Conservation (phyloP, 2,888 invertebrate species). For the Tetranychus piercei region DNA sequence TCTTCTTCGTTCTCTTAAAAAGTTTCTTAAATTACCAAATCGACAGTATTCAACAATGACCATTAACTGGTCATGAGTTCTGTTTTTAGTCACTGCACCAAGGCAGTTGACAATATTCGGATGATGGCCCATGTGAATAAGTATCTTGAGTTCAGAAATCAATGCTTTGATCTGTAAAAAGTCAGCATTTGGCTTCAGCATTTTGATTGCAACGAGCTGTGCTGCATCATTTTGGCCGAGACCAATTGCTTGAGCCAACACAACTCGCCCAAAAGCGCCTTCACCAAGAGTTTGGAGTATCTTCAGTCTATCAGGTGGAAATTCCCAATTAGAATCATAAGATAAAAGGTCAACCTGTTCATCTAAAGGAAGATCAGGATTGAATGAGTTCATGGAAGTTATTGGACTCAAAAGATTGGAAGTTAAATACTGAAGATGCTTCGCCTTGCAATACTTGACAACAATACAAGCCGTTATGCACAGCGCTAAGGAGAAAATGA, state of each 20-base stretch:
- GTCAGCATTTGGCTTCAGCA: slow-evolving; percentile 67
- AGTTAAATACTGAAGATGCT: slow-evolving; percentile 25
- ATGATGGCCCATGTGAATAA: slow-evolving; percentile 83
- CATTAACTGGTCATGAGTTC: slow-evolving; percentile 67
- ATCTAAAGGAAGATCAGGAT: slow-evolving; percentile 69
- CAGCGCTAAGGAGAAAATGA: no score
- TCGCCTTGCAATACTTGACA: background rate
- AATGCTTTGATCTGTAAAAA: slow-evolving; percentile 64
- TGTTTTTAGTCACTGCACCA: slow-evolving; percentile 79
- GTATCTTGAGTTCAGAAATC: slow-evolving; percentile 79
- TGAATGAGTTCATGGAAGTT: background rate
- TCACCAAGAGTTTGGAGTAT: slow-evolving; percentile 68
- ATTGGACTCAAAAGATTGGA: slow-evolving; percentile 43
- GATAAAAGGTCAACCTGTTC: slow-evolving; percentile 83
- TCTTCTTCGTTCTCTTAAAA: slow-evolving; percentile 57
- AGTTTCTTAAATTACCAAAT: slow-evolving; percentile 76
- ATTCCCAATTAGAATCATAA: slow-evolving; percentile 69
- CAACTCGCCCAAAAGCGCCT: slow-evolving; percentile 84
- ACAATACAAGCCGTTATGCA: no score
- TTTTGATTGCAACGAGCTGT: slow-evolving; percentile 79
- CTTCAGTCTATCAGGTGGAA: slow-evolving; percentile 61
- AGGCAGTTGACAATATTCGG: slow-evolving; percentile 83
- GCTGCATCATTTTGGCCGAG: slow-evolving; percentile 46
- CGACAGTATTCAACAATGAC: slow-evolving; percentile 89
- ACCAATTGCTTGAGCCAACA: slow-evolving; percentile 62